Evolutionary conservation across 1,140 invertebrate genomes (phyloP).

Genomic region (Brachystomella parvula): DNA sequence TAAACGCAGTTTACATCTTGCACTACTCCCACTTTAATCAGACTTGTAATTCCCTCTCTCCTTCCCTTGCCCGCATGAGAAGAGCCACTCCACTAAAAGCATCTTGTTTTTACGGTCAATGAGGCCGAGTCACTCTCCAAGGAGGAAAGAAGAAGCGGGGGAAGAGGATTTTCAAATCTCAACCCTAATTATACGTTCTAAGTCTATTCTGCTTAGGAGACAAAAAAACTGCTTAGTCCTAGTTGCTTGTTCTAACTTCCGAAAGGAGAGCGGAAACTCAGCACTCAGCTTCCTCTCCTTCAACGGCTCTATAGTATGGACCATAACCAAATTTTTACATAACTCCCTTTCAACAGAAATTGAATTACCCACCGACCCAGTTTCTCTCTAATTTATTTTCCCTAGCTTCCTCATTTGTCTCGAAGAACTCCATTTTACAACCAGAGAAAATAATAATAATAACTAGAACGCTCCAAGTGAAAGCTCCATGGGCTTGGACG

Average conservation of each 20-base stretch:
- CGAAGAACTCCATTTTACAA: too few species aligned
- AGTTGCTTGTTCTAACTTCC: neutral
- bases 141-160: too few species aligned
- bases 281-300: too few species aligned
- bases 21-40: constrained; percentile 9
- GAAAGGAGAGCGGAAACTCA: neutral
- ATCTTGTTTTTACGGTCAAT: constrained; percentile 7
- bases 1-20: too few species aligned
- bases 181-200: neutral
- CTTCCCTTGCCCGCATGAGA: neutral
- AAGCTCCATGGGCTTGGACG: too few species aligned
- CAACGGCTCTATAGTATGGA: too few species aligned
- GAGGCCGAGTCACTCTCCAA: neutral
- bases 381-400: constrained; percentile 7
- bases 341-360: constrained; percentile 3
- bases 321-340: constrained; percentile 2
- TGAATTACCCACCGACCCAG: constrained; percentile 6
- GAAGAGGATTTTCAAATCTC: neutral
- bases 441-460: too few species aligned
- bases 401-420: neutral
- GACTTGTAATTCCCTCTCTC: constrained; percentile 4
- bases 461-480: too few species aligned
- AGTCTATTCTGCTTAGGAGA: neutral
- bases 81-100: neutral
- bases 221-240: neutral